Conservation (phyloP, 2,113 vertebrate genomes). For the Actenoides lindsayi region DNA sequence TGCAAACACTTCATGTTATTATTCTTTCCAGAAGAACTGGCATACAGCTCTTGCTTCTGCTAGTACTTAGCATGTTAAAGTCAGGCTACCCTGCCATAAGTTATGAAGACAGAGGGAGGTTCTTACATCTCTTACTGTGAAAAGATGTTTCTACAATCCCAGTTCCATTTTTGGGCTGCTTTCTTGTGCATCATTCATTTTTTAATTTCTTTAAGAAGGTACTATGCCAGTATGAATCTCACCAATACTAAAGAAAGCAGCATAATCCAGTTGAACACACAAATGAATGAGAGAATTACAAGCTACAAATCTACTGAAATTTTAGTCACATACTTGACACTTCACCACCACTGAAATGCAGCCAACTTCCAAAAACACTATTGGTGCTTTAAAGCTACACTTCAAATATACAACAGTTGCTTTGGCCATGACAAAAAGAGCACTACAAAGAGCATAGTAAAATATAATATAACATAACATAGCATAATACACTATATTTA, state of each 20-base stretch:
- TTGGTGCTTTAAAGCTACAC: not conserved
- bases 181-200: not conserved
- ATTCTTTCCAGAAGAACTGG: not conserved
- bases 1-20: not conserved
- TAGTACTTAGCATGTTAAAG: not conserved
- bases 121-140: not conserved
- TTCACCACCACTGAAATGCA: not conserved
- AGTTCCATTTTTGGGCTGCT: not conserved
- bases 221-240: not conserved
- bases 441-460: not conserved
- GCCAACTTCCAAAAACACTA: not conserved
- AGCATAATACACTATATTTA: not conserved
- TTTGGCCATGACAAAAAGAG: not conserved
- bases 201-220: not conserved
- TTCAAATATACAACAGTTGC: not conserved
- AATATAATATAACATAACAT: not conserved
- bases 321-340: not conserved
- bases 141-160: not conserved
- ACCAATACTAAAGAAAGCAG: not conserved
- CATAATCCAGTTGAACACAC: not conserved
- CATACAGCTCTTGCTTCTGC: not conserved
- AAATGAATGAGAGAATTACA: not conserved
- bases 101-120: not conserved
- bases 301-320: not conserved
- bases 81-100: not conserved